These are phyloP conservation scores for Hydriomena furcata DNA, from an alignment of 2,888 invertebrate genomes.

Conservation along the genomic window DNA sequence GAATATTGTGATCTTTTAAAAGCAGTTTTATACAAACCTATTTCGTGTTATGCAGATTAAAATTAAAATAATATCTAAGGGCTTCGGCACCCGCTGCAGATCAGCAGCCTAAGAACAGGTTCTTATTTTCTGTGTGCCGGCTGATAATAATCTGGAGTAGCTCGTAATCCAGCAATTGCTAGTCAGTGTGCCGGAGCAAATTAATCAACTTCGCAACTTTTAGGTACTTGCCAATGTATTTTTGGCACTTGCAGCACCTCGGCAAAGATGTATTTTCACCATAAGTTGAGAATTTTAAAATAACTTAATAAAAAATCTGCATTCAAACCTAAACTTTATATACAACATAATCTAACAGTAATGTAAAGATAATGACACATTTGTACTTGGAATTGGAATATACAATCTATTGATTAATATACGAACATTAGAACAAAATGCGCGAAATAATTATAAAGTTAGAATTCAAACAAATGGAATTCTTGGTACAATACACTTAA, in stretches of 20 bases:
- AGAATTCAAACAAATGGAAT: slow-evolving; percentile 12
- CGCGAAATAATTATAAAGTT: slow-evolving; percentile 15
- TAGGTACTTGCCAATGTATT: background rate
- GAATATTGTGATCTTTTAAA: background rate
- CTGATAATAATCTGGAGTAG: too few relatives aligned
- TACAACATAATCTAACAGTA: slow-evolving; percentile 10
- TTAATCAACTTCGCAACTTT: slow-evolving; percentile 5
- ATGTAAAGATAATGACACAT: slow-evolving; percentile 14
- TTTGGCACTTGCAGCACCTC: background rate
- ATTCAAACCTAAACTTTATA: slow-evolving; percentile 9
- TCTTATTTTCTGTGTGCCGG: too few relatives aligned
- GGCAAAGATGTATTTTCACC: background rate
- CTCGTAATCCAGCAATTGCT: too few relatives aligned
- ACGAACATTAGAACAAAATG: background rate
- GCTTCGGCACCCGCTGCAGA: background rate
- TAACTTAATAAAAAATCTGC: slow-evolving; percentile 21
- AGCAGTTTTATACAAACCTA: slow-evolving; percentile 4
- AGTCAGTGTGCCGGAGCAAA: background rate
- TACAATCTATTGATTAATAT: slow-evolving; percentile 8
- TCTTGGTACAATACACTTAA: too few relatives aligned
- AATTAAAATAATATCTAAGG: background rate
- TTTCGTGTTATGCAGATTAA: background rate
- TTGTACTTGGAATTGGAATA: slow-evolving; percentile 14
- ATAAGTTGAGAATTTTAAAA: background rate
- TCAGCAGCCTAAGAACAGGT: background rate